Evolutionary conservation across 2,113 vertebrate species (phyloP), one percentile per base, ranked within the genome.

Genomic region (Paramisgurnus dabryanus): DNA sequence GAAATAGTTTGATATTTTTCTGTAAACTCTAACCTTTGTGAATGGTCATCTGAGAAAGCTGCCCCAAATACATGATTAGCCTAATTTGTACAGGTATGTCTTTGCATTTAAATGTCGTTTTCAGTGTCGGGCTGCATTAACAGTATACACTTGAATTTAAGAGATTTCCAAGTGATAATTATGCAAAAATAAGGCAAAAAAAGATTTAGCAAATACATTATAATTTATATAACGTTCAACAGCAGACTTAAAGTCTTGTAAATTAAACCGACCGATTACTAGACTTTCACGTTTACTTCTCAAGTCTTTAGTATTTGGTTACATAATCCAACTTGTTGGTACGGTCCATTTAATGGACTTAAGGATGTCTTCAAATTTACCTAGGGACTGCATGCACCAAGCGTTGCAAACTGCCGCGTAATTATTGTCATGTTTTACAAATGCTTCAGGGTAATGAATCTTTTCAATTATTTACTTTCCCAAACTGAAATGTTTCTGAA

Each of bases 391-490:
- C 72, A 11, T 80, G n/a, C 41, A 22, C 67, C 15, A 74, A 57
- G 53, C 82, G 55, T 9, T 75, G 18, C 39, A 63, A 74, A 67
- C 61, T 18, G 22, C 67, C 64, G 67, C 43, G 70, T 80, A 67
- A 81, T 88, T 85, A 79, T 78, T 61, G 41, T 72, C 45, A 73
- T 67, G 45, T 78, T 81, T 47, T 49, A 80, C 73, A 58, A 50
- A 58, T 13, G 77, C 75, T 77, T 55, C 41, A 41, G 63, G 74
- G 55, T 80, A 60, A 75, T 78, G 57, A 34, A 27, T 67, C 27
- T 10, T 71, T 69, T 87, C 47, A 69, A 86, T 87, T 74, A 85
- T 88, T 88, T 72, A 85, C 60, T 7, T 4, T 22, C n/a, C 45
- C 53, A 68, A 60, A 65, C 50, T 80, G 61, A 71, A 86, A 77